Percentiles rank a stretch among this genome's conserved stretches.
phyloP scores from a whole-genome alignment of 2,797 vertebrate genomes.

The Fringilla coelebs region DNA sequence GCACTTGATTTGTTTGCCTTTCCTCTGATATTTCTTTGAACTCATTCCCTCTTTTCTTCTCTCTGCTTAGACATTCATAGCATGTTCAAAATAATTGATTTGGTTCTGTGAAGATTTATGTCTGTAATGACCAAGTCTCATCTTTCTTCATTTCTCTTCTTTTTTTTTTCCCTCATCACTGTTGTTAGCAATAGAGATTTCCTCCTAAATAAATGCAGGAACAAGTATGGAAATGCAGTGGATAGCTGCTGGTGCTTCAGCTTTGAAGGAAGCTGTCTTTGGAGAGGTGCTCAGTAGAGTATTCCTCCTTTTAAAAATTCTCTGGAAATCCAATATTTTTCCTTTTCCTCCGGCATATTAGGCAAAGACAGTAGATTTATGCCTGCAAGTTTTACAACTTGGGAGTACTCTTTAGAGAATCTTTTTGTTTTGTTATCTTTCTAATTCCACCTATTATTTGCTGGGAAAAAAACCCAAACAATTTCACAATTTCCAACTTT shows the following conservation, averaged over 20 bases:
- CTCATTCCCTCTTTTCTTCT: not conserved
- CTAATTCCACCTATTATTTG: not conserved
- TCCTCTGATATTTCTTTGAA: not conserved
- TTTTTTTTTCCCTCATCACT: accelerated
- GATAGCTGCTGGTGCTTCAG: not conserved
- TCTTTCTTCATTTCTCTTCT: accelerated
- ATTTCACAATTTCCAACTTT: not conserved
- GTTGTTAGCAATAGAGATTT: not conserved
- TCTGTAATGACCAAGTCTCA: not conserved
- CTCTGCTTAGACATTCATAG: not conserved
- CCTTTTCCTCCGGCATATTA: not conserved
- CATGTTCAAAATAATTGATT: not conserved
- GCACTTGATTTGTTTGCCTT: not conserved
- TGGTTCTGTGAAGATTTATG: not conserved
- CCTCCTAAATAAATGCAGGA: not conserved
- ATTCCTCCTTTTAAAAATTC: not conserved
- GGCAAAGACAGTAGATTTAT: not conserved
- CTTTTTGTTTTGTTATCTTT: not conserved
- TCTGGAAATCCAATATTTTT: not conserved
- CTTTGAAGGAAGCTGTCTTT: not conserved
- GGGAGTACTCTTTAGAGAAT: not conserved
- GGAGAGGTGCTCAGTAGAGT: not conserved
- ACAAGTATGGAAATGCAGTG: not conserved
- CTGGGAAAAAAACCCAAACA: not conserved
- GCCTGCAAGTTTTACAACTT: not conserved